Evolutionary conservation across 1,140 invertebrate genomes (phyloP).

Genomic region (Anagrus nilaparvatae): DNA sequence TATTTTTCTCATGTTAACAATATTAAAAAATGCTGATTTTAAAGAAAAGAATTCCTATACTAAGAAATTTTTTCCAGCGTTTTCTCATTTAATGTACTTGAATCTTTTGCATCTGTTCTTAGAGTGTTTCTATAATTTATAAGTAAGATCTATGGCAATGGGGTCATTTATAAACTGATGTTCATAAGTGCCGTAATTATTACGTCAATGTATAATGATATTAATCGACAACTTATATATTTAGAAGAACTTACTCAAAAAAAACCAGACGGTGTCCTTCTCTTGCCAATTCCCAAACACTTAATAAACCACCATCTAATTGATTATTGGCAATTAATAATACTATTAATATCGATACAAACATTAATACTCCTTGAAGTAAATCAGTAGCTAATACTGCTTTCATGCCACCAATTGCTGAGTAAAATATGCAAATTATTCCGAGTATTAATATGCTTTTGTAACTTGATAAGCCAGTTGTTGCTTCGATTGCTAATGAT

Average conservation of each 20-base stretch:
- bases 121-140: no score
- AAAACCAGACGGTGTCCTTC: conserved; percentile 37
- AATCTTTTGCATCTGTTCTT: no score
- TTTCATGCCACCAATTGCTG: conserved; percentile 81
- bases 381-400: conserved; percentile 80
- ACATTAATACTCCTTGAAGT: conserved; percentile 73
- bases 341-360: conserved; percentile 42
- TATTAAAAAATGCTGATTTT: no score
- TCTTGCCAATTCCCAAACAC: conserved; percentile 55
- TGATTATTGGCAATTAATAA: conserved; percentile 46
- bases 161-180: no score
- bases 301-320: conserved; percentile 51
- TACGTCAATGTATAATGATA: no score
- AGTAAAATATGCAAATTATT: conserved; percentile 80
- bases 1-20: no score
- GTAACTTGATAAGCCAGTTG: conserved; percentile 66
- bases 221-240: no score
- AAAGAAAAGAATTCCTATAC: no score
- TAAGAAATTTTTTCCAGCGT: no score
- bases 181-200: no score
- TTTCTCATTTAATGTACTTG: no score
- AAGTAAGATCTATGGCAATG: no score
- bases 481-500: conserved; percentile 81
- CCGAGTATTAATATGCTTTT: conserved; percentile 69
- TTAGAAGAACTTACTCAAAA: conserved; percentile 30